phyloP scores from a whole-genome alignment of 2,888 invertebrate species.

The Andricus quercusramuli region DNA sequence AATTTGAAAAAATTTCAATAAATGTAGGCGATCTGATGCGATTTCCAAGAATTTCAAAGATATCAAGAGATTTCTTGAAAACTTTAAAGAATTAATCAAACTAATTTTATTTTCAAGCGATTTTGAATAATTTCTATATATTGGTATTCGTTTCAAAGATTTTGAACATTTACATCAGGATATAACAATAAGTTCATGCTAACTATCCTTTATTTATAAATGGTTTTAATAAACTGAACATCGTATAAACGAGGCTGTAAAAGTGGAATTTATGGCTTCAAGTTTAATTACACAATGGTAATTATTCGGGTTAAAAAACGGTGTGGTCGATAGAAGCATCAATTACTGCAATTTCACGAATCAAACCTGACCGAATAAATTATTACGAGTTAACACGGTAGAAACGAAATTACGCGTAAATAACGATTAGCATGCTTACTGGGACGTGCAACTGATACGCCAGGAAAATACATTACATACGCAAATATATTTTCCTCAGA shows the following conservation, averaged over 20 bases:
- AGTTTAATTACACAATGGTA: conserved; percentile 6
- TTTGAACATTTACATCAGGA: too few relatives aligned
- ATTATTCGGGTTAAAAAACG: conserved; percentile 1
- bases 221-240: conserved; percentile 18
- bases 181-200: background rate
- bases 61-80: too few relatives aligned
- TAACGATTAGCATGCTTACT: conserved; percentile 25
- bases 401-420: conserved; percentile 25
- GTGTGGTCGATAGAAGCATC: background rate
- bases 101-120: too few relatives aligned
- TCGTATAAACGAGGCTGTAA: background rate
- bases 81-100: too few relatives aligned
- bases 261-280: background rate
- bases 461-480: background rate
- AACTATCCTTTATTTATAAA: background rate
- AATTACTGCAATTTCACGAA: conserved; percentile 21
- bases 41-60: too few relatives aligned
- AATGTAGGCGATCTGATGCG: too few relatives aligned
- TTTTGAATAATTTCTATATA: too few relatives aligned
- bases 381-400: conserved; percentile 26
- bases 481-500: background rate
- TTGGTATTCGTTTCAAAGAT: too few relatives aligned
- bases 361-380: conserved; percentile 4
- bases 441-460: conserved; percentile 14
- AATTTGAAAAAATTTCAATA: too few relatives aligned